Base-by-base conservation (phyloP, 2,888 invertebrate genomes). In the Endotricha flammealis region DNA sequence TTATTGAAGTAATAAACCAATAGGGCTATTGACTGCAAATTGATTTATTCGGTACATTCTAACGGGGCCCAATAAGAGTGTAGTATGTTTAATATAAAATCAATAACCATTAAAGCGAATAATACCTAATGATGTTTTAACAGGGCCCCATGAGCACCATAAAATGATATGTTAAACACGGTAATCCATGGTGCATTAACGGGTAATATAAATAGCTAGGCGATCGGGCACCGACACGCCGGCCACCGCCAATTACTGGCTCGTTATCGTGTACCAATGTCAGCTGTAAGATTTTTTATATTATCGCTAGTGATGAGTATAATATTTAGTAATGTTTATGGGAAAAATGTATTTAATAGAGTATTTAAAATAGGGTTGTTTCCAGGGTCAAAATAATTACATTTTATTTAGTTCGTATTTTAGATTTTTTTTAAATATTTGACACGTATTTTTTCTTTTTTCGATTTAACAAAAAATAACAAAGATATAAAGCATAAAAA, bases 61-160 rank as follows among this genome's bases (percentile, higher is more conserved):
- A 28, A 34, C 28, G 34, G 28, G 3, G 20, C 12, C 20, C 34
- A 20, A 29, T 29, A 28, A 34, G 22, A 34, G 34, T 34, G 37
- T 36, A 40, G 25, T 38, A 38, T 53, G 39, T 50, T 43, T 48
- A 42, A 52, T 54, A 54, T 51, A 39, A 49, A 50, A 48, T 50
- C 51, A 50, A 60, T 57, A 51, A 53, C 53, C 53, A 57, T 66
- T 57, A 61, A 60, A 53, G 25, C 39, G 39, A 44, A 57, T 54
- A 56, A 54, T 53, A 46, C 49, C 43, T 63, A 67, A 66, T 60
- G 57, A 60, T 63, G 49, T 57, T 66, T 59, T 64, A 64, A 64
- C 60, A 55, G 52, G n/a, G 50, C 44, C 38, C 44, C 44, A 54
- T 53, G 50, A 53, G 39, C 38, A 48, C 58, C 53, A 57, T 68